Evolutionary conservation across 1,140 invertebrate genomes (phyloP), one percentile per base, ranked within the genome.

Genomic region (Drosophila sproati): DNA sequence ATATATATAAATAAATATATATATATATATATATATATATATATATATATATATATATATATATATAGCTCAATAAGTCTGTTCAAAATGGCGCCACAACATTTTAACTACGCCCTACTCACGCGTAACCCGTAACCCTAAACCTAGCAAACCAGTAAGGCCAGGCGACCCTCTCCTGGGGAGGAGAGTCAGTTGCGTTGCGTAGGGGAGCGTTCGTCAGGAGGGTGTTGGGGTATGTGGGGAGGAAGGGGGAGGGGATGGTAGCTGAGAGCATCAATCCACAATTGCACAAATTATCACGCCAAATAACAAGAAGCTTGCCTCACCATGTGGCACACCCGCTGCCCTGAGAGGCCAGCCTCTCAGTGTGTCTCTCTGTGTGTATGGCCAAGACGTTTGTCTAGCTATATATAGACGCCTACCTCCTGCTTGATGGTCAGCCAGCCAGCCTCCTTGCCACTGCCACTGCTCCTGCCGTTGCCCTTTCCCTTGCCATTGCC

Each of bases 261-360:
- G 12, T 7, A 48, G 45, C 45, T 48, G 5, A 7, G 34, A 34
- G 39, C 32, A 12, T 48, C 72, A 80, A 88, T 87, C 85, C 85
- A 85, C 85, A 89, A 89, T 89, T 89, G 85, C 85, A 89, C 85
- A 89, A 89, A 89, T 89, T 89, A 89, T 89, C 85, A 89, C 85
- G 85, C 85, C 85, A 89, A 89, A 89, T 88, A 88, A 88, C 83
- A 88, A 70, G 80, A 79, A 72, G 63, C 61, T 88, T 50, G 80
- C 83, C 83, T 76, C 73, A 62, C 54, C 48, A 28, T 62, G 57
- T 73, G 79, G 60, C 64, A 80, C 74, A 77, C 66, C 66, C 76
- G 66, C 76, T 56, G 50, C 41, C 52, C 20, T 1, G 20, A 20
- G 20, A 20, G 20, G 20, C 20, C 20, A 20, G 20, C 20, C 20